A percentile compares a stretch with the other conserved stretches of the same genome.
phyloP scores from a whole-genome alignment of 2,113 vertebrate genomes.

The Colius striatus region DNA sequence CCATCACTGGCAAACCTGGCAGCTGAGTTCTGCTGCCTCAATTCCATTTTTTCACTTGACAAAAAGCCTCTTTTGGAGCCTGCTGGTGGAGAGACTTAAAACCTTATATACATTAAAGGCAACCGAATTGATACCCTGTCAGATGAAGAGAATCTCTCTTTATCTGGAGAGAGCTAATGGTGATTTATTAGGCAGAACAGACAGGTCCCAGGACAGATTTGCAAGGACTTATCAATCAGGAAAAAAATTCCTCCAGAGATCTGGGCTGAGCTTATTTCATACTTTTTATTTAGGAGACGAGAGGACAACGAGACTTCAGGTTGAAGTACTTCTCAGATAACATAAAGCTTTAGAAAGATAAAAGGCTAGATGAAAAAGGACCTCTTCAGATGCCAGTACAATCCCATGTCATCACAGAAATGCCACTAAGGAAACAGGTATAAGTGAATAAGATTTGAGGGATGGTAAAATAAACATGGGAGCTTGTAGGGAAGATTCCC shows the following conservation, averaged over 20 bases:
- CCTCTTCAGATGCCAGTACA: background rate
- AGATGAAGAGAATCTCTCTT: slow-evolving; percentile 38
- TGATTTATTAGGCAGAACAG: slow-evolving; percentile 59
- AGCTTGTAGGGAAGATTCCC: background rate
- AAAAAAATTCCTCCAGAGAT: slow-evolving; percentile 29
- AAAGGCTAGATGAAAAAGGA: slow-evolving; percentile 22
- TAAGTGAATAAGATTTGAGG: background rate
- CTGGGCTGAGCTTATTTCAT: slow-evolving; percentile 27
- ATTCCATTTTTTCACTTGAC: slow-evolving; percentile 58
- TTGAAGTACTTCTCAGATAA: slow-evolving; percentile 26
- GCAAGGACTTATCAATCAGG: slow-evolving; percentile 49
- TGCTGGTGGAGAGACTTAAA: slow-evolving; percentile 15
- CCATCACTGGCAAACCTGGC: slow-evolving; percentile 51
- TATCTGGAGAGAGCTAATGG: slow-evolving; percentile 54
- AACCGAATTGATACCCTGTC: slow-evolving; percentile 56
- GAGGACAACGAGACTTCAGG: slow-evolving; percentile 9
- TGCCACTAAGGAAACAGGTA: background rate
- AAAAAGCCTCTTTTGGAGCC: slow-evolving; percentile 34
- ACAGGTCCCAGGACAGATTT: slow-evolving; percentile 30
- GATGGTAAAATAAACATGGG: background rate
- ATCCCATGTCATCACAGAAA: slow-evolving; percentile 34
- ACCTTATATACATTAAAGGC: slow-evolving; percentile 46
- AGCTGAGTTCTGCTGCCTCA: background rate
- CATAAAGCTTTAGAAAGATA: slow-evolving; percentile 19
- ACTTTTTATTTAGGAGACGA: slow-evolving; percentile 24